Conservation (phyloP, 1,140 invertebrate genomes). For the Wasmannia auropunctata region DNA sequence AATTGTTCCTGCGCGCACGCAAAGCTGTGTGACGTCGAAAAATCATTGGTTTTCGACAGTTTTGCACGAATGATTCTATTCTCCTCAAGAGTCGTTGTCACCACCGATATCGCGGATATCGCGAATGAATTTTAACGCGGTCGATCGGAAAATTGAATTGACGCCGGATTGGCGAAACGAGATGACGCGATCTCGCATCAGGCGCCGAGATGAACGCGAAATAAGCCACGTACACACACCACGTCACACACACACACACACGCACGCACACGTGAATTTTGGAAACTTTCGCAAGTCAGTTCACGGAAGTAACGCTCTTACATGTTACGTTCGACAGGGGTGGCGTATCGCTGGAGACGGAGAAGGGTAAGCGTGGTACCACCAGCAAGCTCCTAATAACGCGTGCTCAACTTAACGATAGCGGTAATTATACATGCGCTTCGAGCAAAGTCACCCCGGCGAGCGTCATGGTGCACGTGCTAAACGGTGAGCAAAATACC, state of each 20-base stretch:
- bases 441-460: conserved; percentile 94
- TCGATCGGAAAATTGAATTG: conserved; percentile 5
- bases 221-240: neutral
- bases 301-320: conserved; percentile 38
- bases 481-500: conserved; percentile 90
- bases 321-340: conserved; percentile 83
- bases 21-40: neutral
- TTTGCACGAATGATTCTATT: neutral
- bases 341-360: conserved; percentile 95
- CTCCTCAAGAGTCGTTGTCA: neutral
- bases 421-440: conserved; percentile 94
- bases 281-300: conserved; percentile 17
- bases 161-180: neutral
- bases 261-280: neutral
- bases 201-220: neutral
- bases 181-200: neutral
- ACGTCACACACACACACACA: neutral
- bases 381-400: conserved; percentile 95
- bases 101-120: neutral
- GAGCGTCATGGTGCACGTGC: conserved; percentile 93
- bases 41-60: neutral
- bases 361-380: conserved; percentile 94
- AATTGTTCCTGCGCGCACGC: neutral
- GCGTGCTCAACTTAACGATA: conserved; percentile 92
- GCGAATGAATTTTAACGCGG: conserved; percentile 1